Conservation (phyloP, 2,113 vertebrate species). For the Rutilus rutilus region DNA sequence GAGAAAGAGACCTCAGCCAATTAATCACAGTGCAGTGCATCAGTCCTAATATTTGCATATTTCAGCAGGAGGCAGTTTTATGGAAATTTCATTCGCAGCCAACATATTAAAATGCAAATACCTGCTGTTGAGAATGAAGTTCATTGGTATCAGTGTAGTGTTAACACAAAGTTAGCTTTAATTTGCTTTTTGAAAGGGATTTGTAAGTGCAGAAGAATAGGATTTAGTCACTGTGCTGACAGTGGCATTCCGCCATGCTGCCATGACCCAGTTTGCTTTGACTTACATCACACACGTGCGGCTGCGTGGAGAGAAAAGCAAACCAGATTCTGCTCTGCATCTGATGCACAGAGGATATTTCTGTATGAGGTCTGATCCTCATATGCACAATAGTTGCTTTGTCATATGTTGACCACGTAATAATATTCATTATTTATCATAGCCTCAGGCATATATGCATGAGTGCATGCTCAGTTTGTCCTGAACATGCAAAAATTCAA, state of each 20-base stretch:
- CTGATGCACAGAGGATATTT: not conserved
- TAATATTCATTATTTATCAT: not conserved
- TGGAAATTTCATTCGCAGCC: slow-evolving; percentile 3
- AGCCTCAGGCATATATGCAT: not conserved
- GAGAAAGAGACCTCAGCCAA: not conserved
- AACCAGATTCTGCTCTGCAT: not conserved
- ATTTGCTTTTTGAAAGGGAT: slow-evolving; percentile 22
- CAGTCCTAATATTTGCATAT: slow-evolving; percentile 12
- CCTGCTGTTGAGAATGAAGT: not conserved
- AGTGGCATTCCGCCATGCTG: not conserved
- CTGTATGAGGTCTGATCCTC: not conserved
- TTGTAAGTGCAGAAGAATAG: not conserved
- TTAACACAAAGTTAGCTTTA: not conserved
- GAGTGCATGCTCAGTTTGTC: not conserved
- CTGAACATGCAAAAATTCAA: not conserved
- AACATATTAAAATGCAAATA: not conserved
- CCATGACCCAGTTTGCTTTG: slow-evolving; percentile 5
- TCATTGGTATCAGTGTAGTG: not conserved
- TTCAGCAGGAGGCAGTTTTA: not conserved
- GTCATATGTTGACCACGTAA: not conserved
- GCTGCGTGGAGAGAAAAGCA: not conserved
- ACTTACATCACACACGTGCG: not conserved
- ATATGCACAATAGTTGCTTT: not conserved
- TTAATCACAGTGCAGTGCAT: not conserved
- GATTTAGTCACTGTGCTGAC: not conserved